These are phyloP conservation scores for Neodiprion lecontei DNA, from an alignment of 1,140 invertebrate species.

Conservation along the genomic window DNA sequence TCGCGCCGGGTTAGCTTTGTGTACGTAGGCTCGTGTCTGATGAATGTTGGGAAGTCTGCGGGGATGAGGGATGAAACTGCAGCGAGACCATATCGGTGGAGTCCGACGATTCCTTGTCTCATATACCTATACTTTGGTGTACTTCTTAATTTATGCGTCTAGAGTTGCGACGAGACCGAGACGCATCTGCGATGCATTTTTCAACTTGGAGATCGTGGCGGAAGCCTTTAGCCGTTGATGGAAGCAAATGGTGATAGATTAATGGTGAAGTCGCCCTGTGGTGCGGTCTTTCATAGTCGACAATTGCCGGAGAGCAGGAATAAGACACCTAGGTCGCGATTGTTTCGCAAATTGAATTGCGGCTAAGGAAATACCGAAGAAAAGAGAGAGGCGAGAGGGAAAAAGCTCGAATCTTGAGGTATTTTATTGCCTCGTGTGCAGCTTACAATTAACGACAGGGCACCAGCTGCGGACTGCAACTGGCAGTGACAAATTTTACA, in stretches of 20 bases:
- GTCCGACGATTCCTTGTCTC: not conserved
- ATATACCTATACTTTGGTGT: not conserved
- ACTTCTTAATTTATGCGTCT: not conserved
- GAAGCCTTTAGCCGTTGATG: too few species aligned
- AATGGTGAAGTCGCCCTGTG: too few species aligned
- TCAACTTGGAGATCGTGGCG: not conserved
- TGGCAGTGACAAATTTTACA: constrained; percentile 3
- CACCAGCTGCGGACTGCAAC: not conserved
- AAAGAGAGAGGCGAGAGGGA: too few species aligned
- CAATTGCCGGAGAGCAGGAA: too few species aligned
- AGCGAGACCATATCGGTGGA: not conserved
- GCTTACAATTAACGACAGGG: not conserved
- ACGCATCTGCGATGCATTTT: not conserved
- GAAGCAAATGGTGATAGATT: too few species aligned
- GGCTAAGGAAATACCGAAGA: too few species aligned
- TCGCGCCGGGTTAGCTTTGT: not conserved
- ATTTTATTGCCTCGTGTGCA: not conserved
- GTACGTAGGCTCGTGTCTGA: not conserved
- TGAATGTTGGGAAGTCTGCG: not conserved
- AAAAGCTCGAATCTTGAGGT: too few species aligned
- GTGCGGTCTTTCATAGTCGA: too few species aligned
- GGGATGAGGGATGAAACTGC: not conserved
- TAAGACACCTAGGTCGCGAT: not conserved
- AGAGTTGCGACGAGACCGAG: not conserved
- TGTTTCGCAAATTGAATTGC: too few species aligned